Evolutionary conservation across 2,888 invertebrate species (phyloP).

Genomic region (Spicauda simplicius): DNA sequence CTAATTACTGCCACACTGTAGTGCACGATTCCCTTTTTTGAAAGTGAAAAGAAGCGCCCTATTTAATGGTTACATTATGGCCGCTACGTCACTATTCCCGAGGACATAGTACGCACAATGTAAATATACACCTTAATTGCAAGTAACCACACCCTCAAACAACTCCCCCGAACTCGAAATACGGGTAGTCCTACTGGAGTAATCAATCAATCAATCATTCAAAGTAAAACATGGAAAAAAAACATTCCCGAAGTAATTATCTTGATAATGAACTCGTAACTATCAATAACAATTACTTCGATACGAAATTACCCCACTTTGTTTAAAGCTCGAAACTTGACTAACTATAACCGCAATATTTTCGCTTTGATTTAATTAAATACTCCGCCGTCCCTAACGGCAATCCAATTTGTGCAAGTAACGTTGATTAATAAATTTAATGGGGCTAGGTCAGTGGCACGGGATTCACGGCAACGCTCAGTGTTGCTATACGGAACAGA

Average conservation of each 20-base stretch:
- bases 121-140: no score
- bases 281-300: not conserved
- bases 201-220: not conserved
- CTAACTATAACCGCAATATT: not conserved
- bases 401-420: conserved; percentile 27
- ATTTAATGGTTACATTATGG: no score
- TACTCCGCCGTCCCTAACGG: conserved; percentile 9
- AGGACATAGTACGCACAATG: no score
- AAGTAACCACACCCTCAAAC: no score
- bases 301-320: not conserved
- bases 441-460: conserved; percentile 49
- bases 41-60: no score
- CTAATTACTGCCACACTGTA: no score
- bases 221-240: not conserved
- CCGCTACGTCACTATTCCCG: no score
- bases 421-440: conserved; percentile 39
- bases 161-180: no score
- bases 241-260: not conserved
- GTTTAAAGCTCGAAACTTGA: not conserved
- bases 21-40: no score
- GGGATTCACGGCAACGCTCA: conserved; percentile 34
- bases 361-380: conserved; percentile 16
- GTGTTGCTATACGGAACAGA: conserved; percentile 43
- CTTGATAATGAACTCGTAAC: not conserved
- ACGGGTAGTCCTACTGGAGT: no score